Evolutionary conservation across 1,140 invertebrate species (phyloP), one percentile per base, ranked within the genome.

Genomic region (Papilio glaucus): DNA sequence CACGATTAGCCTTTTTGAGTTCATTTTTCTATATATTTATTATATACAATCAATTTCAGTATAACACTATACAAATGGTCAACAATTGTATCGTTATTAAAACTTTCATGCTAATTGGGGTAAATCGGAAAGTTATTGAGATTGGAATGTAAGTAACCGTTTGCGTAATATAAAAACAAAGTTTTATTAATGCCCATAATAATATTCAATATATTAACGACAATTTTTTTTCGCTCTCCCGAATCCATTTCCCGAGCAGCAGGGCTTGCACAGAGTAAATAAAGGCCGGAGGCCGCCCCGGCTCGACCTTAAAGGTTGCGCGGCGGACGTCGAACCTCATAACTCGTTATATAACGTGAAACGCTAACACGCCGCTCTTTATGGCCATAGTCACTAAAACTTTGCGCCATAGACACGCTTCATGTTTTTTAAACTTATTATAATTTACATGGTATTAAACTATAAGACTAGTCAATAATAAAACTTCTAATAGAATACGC

Each of bases 271-370:
- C 68, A 53, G 49, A 57, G 68, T 57, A 57, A 70, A 70, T 70
- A 53, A 38, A 72, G 75, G 73, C 75, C 76, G 71, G 78, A 82
- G 80, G 82, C 77, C 83, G 81, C 12, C 63, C 68, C 75, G 75
- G 72, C 60, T 76, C 84, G 82, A 85, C 84, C 82, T 85, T 84
- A 77, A 86, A 86, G 84, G 86, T 85, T 85, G 86, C 77, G 73
- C 61, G 57, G 73, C 77, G 85, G 84, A 41, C 85, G 74, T 77
- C 80, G 80, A 85, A 83, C 85, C 76, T 71, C 77, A 67, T 72
- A 75, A 74, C 75, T 79, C 65, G 75, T 83, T 85, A 81, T 82
- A 80, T 83, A 82, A 87, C 76, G 68, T 79, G 74, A 83, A 83
- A 82, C 77, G 77, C 83, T 62, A 62, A 53, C 63, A 65, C 67